Evolutionary conservation across 2,888 invertebrate genomes (phyloP).

Genomic region (Lymantria monacha): DNA sequence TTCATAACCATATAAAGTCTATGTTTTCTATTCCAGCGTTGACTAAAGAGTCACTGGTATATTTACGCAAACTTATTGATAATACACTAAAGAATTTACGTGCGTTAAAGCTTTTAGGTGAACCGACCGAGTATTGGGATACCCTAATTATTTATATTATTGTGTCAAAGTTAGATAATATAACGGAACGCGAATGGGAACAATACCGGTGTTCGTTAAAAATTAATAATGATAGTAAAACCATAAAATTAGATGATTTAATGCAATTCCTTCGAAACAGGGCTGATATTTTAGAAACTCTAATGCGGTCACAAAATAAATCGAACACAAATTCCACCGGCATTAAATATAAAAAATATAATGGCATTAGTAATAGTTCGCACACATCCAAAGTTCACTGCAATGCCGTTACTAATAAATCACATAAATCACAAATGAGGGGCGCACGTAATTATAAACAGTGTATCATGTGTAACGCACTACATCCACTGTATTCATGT

Average conservation of each 20-base stretch:
- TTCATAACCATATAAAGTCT: too few relatives aligned
- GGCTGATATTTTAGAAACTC: not conserved
- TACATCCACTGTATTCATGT: conserved; percentile 3
- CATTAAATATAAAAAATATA: not conserved
- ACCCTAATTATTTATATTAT: conserved; percentile 1
- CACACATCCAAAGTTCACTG: not conserved
- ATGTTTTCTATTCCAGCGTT: too few relatives aligned
- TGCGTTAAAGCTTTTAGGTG: not conserved
- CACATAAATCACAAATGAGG: not conserved
- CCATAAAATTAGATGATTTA: not conserved
- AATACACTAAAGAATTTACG: not conserved
- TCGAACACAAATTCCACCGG: not conserved
- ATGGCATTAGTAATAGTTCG: not conserved
- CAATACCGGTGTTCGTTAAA: not conserved
- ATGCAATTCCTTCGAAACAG: not conserved
- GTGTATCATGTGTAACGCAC: not conserved
- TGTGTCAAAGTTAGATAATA: not conserved
- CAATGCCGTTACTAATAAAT: not conserved
- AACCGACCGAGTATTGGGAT: not conserved
- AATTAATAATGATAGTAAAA: not conserved
- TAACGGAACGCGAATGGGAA: conserved; percentile 1
- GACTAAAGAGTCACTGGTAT: not conserved
- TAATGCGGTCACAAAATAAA: not conserved
- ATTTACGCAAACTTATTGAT: not conserved
- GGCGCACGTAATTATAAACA: not conserved